Base-by-base conservation (phyloP, 2,797 vertebrate genomes). In the Tadarida brasiliensis region DNA sequence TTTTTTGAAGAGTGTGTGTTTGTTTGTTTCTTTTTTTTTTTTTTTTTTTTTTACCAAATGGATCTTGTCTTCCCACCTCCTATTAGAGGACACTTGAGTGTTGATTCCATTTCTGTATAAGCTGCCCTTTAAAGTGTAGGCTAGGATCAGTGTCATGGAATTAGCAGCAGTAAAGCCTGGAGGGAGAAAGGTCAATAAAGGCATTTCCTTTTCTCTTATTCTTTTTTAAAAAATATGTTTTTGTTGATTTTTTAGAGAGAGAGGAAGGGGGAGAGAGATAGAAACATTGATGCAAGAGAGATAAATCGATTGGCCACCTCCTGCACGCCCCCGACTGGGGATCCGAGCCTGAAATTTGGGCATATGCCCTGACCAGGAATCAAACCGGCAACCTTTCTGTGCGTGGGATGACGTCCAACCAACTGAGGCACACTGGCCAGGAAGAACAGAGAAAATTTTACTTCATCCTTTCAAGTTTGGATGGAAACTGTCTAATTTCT, bases 151-250 rank as follows among this genome's bases (percentile, higher is more conserved):
- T 57, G n/a, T 89, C 47, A 76, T 39, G 67, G 93, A 81, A 59
- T 57, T 81, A 77, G 81, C 51, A 28, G 67, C 91, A 68, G 87
- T 80, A 89, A 89, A 86, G 61, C 16, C 93, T 82, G 61, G 49
- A 77, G 78, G 84, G 87, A 80, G 39, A 7, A 7, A 93, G 95
- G 61, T 92, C 93, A 87, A 4, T 22, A 65, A 84, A 59, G 71
- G 74, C 91, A 94, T 83, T 92, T 95, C 87, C 39, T 44, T 44
- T 77, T 77, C 49, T 78, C 51, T 77, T 54, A 20, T 20, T 51
- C 33, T 57, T 56, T 57, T 26, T 7, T 12, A n/a, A n/a, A 49
- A 49, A 51, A 51, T 11, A 49, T 11, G 49, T 51, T 44, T 44
- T 44, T 44, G 10, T 51, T 51, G 49, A 51, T 11, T 51, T 51